Evolutionary conservation across 2,888 invertebrate genomes (phyloP).

Genomic region (Ormyrus pomaceus): DNA sequence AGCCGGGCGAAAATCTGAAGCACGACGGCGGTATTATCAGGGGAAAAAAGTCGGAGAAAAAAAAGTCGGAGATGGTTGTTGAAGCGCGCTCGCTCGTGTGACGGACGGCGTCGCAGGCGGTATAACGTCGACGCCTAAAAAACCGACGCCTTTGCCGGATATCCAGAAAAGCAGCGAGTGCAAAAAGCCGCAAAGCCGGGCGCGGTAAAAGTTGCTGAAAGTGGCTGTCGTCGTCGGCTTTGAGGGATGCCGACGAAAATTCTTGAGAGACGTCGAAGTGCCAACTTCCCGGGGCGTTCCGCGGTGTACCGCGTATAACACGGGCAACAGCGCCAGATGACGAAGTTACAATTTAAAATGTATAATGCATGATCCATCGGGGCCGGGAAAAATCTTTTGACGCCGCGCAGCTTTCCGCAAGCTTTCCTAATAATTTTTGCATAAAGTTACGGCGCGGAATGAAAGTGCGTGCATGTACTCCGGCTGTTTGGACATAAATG

Average conservation of each 20-base stretch:
- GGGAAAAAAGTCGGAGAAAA: not conserved
- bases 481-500: not conserved
- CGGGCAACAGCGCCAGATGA: not conserved
- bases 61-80: not conserved
- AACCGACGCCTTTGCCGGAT: not conserved
- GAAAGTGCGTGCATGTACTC: no score
- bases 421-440: no score
- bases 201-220: constrained; percentile 20
- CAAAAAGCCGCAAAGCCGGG: not conserved
- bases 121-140: not conserved
- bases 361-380: not conserved
- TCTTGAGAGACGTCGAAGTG: constrained; percentile 25
- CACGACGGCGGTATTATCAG: no score
- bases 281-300: constrained; percentile 13
- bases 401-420: no score
- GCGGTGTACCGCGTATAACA: no score
- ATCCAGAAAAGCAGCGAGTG: not conserved
- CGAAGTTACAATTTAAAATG: constrained; percentile 26
- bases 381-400: no score
- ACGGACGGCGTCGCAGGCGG: constrained; percentile 30
- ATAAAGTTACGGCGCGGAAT: no score
- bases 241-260: constrained; percentile 20
- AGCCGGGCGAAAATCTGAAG: not conserved
- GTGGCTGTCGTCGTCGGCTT: constrained; percentile 37
- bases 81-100: constrained; percentile 27